Base-by-base conservation (phyloP, 2,888 invertebrate genomes). In the Drosophila peninsularis region DNA sequence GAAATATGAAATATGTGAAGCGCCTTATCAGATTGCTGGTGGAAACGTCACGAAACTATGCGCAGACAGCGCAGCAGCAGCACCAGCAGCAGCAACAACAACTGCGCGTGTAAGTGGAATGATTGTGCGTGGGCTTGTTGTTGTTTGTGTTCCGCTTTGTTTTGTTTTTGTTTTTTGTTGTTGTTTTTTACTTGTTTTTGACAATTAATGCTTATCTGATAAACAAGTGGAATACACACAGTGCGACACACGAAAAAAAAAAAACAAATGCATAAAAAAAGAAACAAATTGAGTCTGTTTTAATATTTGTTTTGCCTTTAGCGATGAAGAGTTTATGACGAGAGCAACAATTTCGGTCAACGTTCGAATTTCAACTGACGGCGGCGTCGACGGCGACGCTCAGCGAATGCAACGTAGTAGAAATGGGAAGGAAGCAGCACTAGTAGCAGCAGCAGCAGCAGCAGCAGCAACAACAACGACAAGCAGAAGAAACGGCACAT, bases 301-400 rank as follows among this genome's bases (percentile, higher is more conserved):
- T 36, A 37, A 54, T 45, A 53, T 34, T 19, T 62, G 49, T 19
- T 67, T 52, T 47, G 55, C 36, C 27, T 63, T 50, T 65, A 49
- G 47, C 64, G 39, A 39, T 58, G 66, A 60, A 41, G 27, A 54
- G 53, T 19, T 57, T 56, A 49, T 44, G 47, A 47, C 64, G 64
- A 74, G 68, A 68, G 63, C 79, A 82, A 84, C 89, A 81, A 82
- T 79, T 87, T 82, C 90, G 83, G 83, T 88, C 90, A 87, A 89
- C 90, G 90, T 84, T 77, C 81, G 80, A 71, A 80, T 75, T 76
- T 81, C 88, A 84, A 90, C 90, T 90, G 90, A 85, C 44, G 36
- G 60, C 67, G 64, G 62, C 70, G 76, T 56, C 75, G 74, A 62
- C 72, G 54, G 49, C 74, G 65, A 56, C 71, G 75, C 58, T 75